A percentile compares a stretch with the other conserved stretches of the same genome.
Conservation (phyloP, 2,888 invertebrate genomes). For the Meteorus cinctellus region DNA sequence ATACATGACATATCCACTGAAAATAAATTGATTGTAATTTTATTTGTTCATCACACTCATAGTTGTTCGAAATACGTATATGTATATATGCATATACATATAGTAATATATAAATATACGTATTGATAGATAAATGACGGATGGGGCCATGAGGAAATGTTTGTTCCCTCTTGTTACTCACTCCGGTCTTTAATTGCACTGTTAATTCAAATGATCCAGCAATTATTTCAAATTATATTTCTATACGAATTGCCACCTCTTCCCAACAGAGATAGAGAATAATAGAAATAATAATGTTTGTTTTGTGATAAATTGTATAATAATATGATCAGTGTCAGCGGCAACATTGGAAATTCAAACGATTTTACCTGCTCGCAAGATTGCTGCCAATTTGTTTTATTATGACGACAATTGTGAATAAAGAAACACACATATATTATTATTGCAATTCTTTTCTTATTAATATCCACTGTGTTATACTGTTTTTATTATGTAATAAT, state of each 20-base stretch:
- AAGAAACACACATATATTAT: conserved; percentile 31
- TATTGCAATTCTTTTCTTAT: conserved; percentile 11
- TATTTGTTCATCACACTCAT: conserved; percentile 19
- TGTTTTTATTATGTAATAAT: not conserved
- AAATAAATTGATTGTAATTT: conserved; percentile 50
- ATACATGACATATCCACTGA: conserved; percentile 62
- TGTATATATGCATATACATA: too few species aligned
- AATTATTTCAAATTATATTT: conserved; percentile 63
- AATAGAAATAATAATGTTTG: conserved; percentile 39
- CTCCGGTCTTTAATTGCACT: conserved; percentile 33
- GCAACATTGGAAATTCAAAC: not conserved
- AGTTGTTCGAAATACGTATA: conserved; percentile 38
- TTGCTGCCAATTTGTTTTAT: conserved; percentile 31
- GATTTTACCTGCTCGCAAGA: not conserved
- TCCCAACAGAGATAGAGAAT: not conserved
- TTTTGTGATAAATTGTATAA: conserved; percentile 29
- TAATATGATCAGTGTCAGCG: not conserved
- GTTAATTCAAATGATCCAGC: conserved; percentile 49
- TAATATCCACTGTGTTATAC: not conserved
- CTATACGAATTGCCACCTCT: conserved; percentile 55
- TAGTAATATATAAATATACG: conserved; percentile 13
- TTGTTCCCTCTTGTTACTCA: conserved; percentile 14
- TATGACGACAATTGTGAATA: conserved; percentile 35
- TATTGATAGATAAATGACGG: conserved; percentile 27
- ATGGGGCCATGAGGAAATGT: conserved; percentile 11